phyloP scores from a whole-genome alignment of 2,888 invertebrate genomes.

The Drosophila rubida region DNA sequence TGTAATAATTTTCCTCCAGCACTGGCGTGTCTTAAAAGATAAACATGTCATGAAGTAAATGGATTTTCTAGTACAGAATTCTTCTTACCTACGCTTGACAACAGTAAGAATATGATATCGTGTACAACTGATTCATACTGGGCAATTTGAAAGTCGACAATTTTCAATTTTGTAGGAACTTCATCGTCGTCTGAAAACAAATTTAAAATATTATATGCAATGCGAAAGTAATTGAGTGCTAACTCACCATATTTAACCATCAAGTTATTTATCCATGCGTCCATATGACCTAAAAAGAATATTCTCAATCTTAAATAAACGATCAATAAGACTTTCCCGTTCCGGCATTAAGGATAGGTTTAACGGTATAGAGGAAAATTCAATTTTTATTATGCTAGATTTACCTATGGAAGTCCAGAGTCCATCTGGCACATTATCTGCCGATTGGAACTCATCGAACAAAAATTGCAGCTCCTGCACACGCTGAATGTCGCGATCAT shows the following conservation, averaged over 20 bases:
- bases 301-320: background rate
- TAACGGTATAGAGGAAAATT: no score
- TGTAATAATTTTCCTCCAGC: conserved; percentile 85
- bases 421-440: conserved; percentile 74
- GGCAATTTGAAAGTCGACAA: conserved; percentile 87
- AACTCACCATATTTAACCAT: conserved; percentile 85
- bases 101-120: conserved; percentile 87
- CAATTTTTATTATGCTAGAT: no score
- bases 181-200: conserved; percentile 68
- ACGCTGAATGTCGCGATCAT: conserved; percentile 54
- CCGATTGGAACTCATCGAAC: conserved; percentile 61
- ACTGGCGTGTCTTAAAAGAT: conserved; percentile 76
- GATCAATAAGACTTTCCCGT: background rate
- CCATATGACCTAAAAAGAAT: conserved; percentile 84
- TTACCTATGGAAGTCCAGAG: conserved; percentile 86
- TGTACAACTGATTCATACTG: conserved; percentile 86
- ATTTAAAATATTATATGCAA: background rate
- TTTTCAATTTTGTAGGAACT: conserved; percentile 85
- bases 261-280: conserved; percentile 88
- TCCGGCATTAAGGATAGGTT: no score
- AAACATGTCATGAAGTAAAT: background rate
- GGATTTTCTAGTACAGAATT: background rate
- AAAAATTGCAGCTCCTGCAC: conserved; percentile 55
- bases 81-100: conserved; percentile 85
- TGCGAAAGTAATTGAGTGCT: no score